Base-by-base conservation (phyloP, 2,888 invertebrate genomes). In the Spicauda simplicius region DNA sequence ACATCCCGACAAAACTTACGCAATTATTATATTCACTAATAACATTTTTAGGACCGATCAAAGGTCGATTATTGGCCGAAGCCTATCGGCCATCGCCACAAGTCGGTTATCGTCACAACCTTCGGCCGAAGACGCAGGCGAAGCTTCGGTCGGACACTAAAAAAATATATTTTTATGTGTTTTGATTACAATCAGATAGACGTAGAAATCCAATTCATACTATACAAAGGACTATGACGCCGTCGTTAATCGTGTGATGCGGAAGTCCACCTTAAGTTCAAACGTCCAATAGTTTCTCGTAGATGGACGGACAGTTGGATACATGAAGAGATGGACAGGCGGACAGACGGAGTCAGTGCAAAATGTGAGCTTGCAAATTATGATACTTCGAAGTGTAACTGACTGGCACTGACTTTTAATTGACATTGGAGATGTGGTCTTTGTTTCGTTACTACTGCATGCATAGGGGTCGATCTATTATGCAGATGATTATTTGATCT, bases 361-460 rank as follows among this genome's bases (percentile, higher is more conserved):
- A 50, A 58, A 60, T 61, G 53, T 61, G 53, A 20, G 50, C 61
- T 53, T 53, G 53, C 61, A 53, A 61, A 61, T 61, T 20, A 20
- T 52, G 52, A 52, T 61, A 53, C 60, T 60, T 52, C 20, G 53
- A 33, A 53, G 19, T 53, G 37, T n/a, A 14, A 37, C 53, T 20
- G 37, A 61, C 5, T 53, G 52, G 52, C 37, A 50, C 25, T 53
- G 53, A 53, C 45, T n/a, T n/a, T 0, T 45, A 45, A 45, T n/a
- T 45, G 45, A 45, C 45, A 7, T 45, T 11, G n/a, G 45, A 45
- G 45, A 45, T 45, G 14, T 45, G 45, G n/a, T n/a, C 14, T n/a
- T 11, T 14, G 14, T 14, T 14, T 41, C 41, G 14, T 14, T 41
- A 41, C 14, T 41, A 1, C 14, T 33, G 41, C 5, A 14, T 14